A percentile compares a stretch with the other conserved stretches of the same genome.
phyloP scores from a whole-genome alignment of 2,113 vertebrate genomes.

The Megatriorchis doriae region DNA sequence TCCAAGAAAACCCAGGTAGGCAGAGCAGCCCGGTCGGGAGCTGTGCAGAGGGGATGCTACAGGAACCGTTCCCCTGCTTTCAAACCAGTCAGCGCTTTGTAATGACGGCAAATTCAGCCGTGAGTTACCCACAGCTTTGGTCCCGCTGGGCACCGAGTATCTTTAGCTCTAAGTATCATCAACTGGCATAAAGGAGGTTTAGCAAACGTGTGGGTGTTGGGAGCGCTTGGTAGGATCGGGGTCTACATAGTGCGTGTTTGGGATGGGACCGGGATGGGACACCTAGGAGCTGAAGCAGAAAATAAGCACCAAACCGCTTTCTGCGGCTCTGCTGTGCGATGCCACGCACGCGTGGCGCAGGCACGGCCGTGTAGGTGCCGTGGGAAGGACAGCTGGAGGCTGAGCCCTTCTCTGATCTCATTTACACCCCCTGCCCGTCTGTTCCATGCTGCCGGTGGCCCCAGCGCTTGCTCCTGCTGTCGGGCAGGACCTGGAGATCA shows the following conservation, averaged over 20 bases:
- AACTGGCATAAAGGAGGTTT: neutral
- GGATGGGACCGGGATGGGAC: neutral
- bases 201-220: neutral
- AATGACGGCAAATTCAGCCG: neutral
- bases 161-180: neutral
- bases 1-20: neutral
- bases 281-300: neutral
- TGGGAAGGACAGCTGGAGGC: neutral
- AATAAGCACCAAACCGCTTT: neutral
- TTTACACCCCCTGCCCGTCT: neutral
- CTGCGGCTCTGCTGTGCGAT: neutral
- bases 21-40: neutral
- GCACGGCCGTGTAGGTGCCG: neutral
- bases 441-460: neutral
- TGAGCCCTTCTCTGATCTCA: neutral
- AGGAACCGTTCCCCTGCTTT: rapidly evolving
- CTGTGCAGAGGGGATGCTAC: neutral
- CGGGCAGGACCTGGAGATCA: neutral
- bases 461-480: neutral
- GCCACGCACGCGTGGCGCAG: neutral
- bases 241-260: rapidly evolving
- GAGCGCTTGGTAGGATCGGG: neutral
- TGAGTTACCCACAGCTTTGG: neutral
- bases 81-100: neutral
- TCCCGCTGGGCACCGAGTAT: neutral